Percentiles rank a stretch among this genome's conserved stretches.
Evolutionary conservation across 2,113 vertebrate species (phyloP).

Genomic region (Phainopepla nitens): DNA sequence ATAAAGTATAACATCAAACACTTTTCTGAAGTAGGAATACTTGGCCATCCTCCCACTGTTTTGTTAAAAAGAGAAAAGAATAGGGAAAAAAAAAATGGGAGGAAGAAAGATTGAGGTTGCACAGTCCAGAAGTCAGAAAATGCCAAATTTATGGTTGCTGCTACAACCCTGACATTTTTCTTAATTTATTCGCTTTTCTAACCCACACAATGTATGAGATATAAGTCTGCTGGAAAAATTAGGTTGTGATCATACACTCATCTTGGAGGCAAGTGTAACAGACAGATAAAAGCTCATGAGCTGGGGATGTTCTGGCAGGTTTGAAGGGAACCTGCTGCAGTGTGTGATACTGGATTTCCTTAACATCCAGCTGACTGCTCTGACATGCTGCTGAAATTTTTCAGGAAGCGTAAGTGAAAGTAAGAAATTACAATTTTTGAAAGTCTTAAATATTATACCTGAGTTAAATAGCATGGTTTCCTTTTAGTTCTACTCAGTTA

Average conservation of each 20-base stretch:
- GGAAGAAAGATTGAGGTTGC: not conserved
- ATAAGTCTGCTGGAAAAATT: not conserved
- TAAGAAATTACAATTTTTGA: not conserved
- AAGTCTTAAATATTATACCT: not conserved
- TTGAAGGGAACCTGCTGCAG: not conserved
- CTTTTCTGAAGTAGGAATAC: not conserved
- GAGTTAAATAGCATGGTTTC: not conserved
- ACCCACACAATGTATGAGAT: not conserved
- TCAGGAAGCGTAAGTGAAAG: not conserved
- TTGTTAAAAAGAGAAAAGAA: not conserved
- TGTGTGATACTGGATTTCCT: not conserved
- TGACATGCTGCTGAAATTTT: not conserved
- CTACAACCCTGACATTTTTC: not conserved
- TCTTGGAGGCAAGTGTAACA: not conserved
- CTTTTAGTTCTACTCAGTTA: not conserved
- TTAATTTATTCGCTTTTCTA: not conserved
- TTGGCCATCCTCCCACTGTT: not conserved
- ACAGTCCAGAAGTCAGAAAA: not conserved
- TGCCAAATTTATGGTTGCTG: not conserved
- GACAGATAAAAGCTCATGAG: not conserved
- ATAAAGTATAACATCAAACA: not conserved
- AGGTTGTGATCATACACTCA: not conserved
- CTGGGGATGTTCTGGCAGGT: not conserved
- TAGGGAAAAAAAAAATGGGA: too few species aligned
- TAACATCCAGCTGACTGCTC: not conserved